phyloP scores from a whole-genome alignment of 2,113 vertebrate species.

The Cisticola juncidis region DNA sequence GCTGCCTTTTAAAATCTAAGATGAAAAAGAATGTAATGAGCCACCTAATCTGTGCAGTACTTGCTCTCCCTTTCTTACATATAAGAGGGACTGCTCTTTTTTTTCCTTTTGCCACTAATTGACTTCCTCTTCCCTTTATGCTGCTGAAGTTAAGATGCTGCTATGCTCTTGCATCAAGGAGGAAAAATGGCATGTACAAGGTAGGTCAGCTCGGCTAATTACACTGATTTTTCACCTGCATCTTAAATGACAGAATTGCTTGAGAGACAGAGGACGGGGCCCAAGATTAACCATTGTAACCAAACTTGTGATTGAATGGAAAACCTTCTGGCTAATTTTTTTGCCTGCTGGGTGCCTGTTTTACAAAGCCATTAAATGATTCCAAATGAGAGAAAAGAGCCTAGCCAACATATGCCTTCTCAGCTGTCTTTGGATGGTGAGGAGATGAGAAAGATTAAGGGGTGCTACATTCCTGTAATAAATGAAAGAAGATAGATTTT shows the following conservation, averaged over 20 bases:
- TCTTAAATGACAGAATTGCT: neutral
- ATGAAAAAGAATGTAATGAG: conserved; percentile 28
- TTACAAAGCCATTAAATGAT: neutral
- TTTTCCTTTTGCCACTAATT: neutral
- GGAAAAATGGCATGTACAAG: neutral
- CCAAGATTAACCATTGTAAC: neutral
- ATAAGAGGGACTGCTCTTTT: neutral
- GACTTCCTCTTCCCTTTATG: neutral
- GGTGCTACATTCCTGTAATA: neutral
- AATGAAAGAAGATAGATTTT: neutral
- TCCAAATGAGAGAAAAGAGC: neutral
- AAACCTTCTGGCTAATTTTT: neutral
- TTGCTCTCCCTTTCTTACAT: neutral
- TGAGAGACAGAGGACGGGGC: neutral
- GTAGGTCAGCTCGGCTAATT: neutral
- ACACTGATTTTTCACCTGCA: neutral
- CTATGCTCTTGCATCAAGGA: neutral
- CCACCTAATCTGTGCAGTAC: neutral
- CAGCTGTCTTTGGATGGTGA: neutral
- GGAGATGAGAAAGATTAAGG: neutral
- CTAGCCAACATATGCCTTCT: neutral
- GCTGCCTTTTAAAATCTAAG: conserved; percentile 1
- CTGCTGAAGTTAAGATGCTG: neutral
- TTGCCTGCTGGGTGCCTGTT: neutral
- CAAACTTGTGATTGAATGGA: neutral